These are phyloP conservation scores for Macroglossus sobrinus DNA, from an alignment of 2,113 vertebrate genomes.

Conservation along the genomic window DNA sequence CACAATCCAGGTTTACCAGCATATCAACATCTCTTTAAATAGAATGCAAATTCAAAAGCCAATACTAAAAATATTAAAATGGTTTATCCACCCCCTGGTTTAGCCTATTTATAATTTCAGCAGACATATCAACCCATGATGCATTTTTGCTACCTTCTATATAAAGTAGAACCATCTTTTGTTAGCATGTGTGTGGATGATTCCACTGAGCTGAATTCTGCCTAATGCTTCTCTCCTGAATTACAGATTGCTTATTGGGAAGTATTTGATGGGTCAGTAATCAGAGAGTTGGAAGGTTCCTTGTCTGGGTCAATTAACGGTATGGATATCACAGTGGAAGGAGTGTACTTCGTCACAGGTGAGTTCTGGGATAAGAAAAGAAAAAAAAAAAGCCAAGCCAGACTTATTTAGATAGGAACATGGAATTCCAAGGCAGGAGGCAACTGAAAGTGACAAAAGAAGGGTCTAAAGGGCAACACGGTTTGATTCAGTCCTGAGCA, in stretches of 20 bases:
- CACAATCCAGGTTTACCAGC: slow-evolving; percentile 31
- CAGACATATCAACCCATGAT: neutral
- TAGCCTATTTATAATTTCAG: slow-evolving; percentile 68
- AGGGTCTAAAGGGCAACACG: neutral
- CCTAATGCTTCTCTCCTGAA: neutral
- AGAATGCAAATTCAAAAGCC: slow-evolving; percentile 51
- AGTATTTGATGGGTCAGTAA: slow-evolving; percentile 85
- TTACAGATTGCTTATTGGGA: slow-evolving; percentile 92
- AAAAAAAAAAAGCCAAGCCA: neutral
- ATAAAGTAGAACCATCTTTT: slow-evolving; percentile 53
- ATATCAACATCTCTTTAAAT: slow-evolving; percentile 57
- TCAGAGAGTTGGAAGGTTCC: slow-evolving; percentile 89
- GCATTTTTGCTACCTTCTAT: slow-evolving; percentile 61
- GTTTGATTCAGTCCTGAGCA: neutral
- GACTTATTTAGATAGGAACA: neutral
- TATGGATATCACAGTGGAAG: slow-evolving; percentile 88
- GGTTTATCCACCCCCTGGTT: slow-evolving; percentile 37
- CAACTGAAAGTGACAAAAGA: neutral
- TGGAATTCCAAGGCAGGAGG: neutral
- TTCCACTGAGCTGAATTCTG: neutral
- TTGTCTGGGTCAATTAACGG: slow-evolving; percentile 88
- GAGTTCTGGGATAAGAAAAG: neutral
- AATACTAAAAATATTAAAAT: slow-evolving; percentile 65
- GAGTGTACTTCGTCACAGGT: slow-evolving; percentile 90
- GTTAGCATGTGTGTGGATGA: neutral